Evolutionary conservation across 2,888 invertebrate species (phyloP), one percentile per base, ranked within the genome.

Genomic region (Conomelus anceps): DNA sequence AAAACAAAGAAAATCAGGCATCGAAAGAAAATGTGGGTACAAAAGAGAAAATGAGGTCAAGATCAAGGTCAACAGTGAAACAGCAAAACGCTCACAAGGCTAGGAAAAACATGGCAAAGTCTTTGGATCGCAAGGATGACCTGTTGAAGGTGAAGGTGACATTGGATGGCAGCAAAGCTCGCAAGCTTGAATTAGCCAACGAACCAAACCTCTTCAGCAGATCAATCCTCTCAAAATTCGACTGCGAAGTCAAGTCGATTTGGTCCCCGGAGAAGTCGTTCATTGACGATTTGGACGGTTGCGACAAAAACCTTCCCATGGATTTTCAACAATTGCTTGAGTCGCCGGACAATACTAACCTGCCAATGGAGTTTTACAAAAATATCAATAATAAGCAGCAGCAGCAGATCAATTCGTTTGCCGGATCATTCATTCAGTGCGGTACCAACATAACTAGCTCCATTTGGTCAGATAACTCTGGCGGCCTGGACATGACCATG

Each of bases 241-340:
- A 96, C 92, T 94, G 95, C 91, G 95, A 95, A 92, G 94, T 96
- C 91, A 96, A 96, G 93, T 96, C 96, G 84, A 93, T 96, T 90
- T 96, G 96, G 96, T 94, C 94, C 91, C 93, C 93, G 24, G 91
- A 91, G 41, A 90, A 91, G 22, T 87, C 89, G 17, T n/a, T n/a
- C n/a, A 84, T 26, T 84, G 90, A 90, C 84, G 89, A 90, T 84
- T 84, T 89, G n/a, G 84, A 87, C 20, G 91, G 90, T 29, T 91
- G 89, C 91, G 95, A 95, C 91, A 95, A 95, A 90, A 95, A 95
- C 92, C 93, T 95, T 91, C 95, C 95, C n/a, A 94, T 95, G 91
- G 95, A 95, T 92, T 94, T 95, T 91, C 94, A 94, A 90, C 94
- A 95, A 91, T 92, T 95, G 89, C 93, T 95, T 87, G 94, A 95